phyloP scores from a whole-genome alignment of 2,113 vertebrate genomes.

The Furnarius figulus region DNA sequence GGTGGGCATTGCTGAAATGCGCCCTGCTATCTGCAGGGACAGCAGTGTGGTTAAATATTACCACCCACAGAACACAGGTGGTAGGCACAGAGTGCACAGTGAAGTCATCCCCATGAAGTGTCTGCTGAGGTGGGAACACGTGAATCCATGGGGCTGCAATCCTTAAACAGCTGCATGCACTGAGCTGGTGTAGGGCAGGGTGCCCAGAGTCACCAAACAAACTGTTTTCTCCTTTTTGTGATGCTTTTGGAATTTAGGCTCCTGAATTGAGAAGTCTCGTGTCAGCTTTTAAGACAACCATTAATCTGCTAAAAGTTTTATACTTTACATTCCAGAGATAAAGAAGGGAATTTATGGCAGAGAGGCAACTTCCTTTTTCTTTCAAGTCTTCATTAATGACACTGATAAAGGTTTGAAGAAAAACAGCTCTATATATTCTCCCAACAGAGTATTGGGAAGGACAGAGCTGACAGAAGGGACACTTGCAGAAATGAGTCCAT shows the following conservation, averaged over 20 bases:
- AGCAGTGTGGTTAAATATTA: background rate
- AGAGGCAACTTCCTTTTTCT: background rate
- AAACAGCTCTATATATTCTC: background rate
- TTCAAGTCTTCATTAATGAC: background rate
- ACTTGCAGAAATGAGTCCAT: background rate
- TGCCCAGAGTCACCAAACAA: background rate
- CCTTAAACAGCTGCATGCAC: background rate
- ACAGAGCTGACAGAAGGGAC: background rate
- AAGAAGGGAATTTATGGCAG: background rate
- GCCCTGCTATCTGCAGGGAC: background rate
- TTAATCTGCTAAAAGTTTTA: background rate
- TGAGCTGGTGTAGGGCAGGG: background rate
- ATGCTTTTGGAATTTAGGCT: background rate
- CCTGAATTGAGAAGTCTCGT: background rate
- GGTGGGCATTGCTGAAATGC: background rate
- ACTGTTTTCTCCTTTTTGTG: background rate
- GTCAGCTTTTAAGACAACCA: background rate
- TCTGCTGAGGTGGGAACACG: background rate
- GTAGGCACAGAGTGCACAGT: background rate
- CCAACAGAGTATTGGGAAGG: background rate
- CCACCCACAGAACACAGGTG: background rate
- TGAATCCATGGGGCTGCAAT: background rate
- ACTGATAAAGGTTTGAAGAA: background rate
- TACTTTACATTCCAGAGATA: background rate
- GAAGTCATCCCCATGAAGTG: background rate